A percentile compares a stretch with the other conserved stretches of the same genome.
phyloP scores from a whole-genome alignment of 2,888 invertebrate species.

The Clusia tigrina region DNA sequence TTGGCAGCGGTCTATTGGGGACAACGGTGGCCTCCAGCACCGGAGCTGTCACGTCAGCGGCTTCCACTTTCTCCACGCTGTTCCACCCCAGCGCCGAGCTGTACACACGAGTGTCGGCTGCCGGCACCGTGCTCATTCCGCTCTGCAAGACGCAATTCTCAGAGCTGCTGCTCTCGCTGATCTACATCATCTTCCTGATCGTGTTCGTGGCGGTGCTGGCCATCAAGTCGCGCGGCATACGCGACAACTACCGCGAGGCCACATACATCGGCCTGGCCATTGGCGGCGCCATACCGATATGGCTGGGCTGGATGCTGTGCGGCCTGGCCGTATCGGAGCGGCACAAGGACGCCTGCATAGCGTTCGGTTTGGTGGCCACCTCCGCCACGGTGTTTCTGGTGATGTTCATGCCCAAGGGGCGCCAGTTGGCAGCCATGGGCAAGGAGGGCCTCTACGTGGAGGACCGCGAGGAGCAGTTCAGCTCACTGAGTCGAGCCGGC shows the following conservation, averaged over 20 bases:
- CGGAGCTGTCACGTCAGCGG: slow-evolving; percentile 19
- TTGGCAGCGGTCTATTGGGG: slow-evolving; percentile 49
- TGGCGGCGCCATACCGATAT: slow-evolving; percentile 85
- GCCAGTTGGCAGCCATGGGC: slow-evolving; percentile 90
- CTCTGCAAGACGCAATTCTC: slow-evolving; percentile 74
- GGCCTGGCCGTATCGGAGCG: slow-evolving; percentile 81
- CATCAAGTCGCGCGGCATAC: slow-evolving; percentile 84
- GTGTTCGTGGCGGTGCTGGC: slow-evolving; percentile 85
- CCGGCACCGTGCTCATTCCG: slow-evolving; percentile 61
- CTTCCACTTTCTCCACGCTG: slow-evolving; percentile 46
- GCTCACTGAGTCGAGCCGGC: slow-evolving; percentile 78
- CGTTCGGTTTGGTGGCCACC: slow-evolving; percentile 86
- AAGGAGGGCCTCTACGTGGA: slow-evolving; percentile 85
- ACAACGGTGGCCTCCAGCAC: slow-evolving; percentile 51
- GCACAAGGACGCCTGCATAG: slow-evolving; percentile 87
- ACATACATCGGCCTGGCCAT: slow-evolving; percentile 90
- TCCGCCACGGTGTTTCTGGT: slow-evolving; percentile 86
- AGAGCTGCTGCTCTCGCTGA: slow-evolving; percentile 78
- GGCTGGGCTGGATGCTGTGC: slow-evolving; percentile 85
- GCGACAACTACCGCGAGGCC: slow-evolving; percentile 93
- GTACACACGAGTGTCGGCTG: slow-evolving; percentile 55
- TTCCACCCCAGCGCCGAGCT: slow-evolving; percentile 54
- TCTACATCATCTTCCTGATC: slow-evolving; percentile 85
- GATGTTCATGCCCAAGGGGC: slow-evolving; percentile 93
- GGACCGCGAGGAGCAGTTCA: slow-evolving; percentile 83